Percentiles rank a stretch among this genome's conserved stretches.
These are phyloP conservation scores for Cassiopea andromeda DNA, from an alignment of 30 jellyfish, hydroid and myxozoan species.

Conservation along the genomic window DNA sequence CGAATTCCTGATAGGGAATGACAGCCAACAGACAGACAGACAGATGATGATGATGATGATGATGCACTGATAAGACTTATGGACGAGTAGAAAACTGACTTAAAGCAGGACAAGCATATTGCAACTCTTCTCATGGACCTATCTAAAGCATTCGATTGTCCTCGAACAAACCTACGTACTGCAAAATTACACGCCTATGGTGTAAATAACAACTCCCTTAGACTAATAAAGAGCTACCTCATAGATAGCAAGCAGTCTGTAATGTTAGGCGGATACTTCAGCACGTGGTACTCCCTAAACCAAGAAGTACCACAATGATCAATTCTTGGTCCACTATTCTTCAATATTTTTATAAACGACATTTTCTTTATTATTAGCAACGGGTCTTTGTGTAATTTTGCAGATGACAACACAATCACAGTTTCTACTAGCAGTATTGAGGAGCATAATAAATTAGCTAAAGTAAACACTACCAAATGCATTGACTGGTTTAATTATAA, in stretches of 20 bases:
- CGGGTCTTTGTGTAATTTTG: not conserved
- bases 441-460: not conserved
- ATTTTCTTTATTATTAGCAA: no score
- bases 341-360: no score
- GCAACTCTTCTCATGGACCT: no score
- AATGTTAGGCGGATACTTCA: not conserved
- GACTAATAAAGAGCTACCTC: not conserved
- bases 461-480: not conserved
- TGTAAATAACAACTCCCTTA: slow-evolving; percentile 2
- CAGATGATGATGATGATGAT: no score
- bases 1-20: no score
- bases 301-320: not conserved
- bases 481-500: not conserved
- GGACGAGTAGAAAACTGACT: no score
- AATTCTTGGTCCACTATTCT: slow-evolving; percentile 1
- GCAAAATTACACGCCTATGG: no score
- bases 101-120: no score
- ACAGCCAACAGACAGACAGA: no score
- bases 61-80: no score
- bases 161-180: no score
- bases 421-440: not conserved
- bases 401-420: slow-evolving; percentile 28
- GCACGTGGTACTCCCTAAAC: not conserved
- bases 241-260: slow-evolving; percentile 6
- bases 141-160: no score